These are phyloP conservation scores for Bibio marci DNA, from an alignment of 2,888 invertebrate species.

Conservation along the genomic window DNA sequence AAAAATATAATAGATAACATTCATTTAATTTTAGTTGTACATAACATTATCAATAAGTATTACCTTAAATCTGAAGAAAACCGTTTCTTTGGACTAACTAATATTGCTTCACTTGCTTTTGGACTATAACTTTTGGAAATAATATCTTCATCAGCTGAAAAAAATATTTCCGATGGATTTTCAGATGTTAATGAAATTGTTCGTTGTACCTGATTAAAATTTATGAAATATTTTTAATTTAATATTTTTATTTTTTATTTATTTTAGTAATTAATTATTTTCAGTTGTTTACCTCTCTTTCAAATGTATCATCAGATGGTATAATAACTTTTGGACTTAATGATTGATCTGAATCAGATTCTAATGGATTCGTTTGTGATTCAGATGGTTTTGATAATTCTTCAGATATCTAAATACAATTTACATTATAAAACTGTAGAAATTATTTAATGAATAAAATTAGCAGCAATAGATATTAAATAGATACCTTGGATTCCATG, in stretches of 20 bases:
- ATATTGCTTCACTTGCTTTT: slow-evolving; percentile 9
- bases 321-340: slow-evolving; percentile 12
- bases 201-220: slow-evolving; percentile 37
- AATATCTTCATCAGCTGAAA: slow-evolving; percentile 83
- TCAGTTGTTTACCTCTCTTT: slow-evolving; percentile 23
- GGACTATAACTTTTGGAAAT: slow-evolving; percentile 14
- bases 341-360: slow-evolving; percentile 28
- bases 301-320: slow-evolving; percentile 19
- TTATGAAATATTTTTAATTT: slow-evolving; percentile 15
- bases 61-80: slow-evolving; percentile 29
- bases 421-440: slow-evolving; percentile 1
- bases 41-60: background rate
- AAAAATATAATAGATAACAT: background rate
- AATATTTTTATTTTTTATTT: background rate
- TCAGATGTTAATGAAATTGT: slow-evolving; percentile 78
- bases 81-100: slow-evolving; percentile 18
- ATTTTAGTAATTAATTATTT: too few relatives aligned
- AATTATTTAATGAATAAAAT: too few relatives aligned
- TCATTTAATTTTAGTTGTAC: background rate
- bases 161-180: slow-evolving; percentile 82
- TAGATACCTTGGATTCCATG: slow-evolving; percentile 57
- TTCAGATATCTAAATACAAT: slow-evolving; percentile 21
- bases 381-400: slow-evolving; percentile 29
- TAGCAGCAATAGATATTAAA: too few relatives aligned
- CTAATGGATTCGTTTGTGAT: slow-evolving; percentile 27